Base-by-base conservation (phyloP, 2,113 vertebrate species). In the Macheiramphus alcinus region DNA sequence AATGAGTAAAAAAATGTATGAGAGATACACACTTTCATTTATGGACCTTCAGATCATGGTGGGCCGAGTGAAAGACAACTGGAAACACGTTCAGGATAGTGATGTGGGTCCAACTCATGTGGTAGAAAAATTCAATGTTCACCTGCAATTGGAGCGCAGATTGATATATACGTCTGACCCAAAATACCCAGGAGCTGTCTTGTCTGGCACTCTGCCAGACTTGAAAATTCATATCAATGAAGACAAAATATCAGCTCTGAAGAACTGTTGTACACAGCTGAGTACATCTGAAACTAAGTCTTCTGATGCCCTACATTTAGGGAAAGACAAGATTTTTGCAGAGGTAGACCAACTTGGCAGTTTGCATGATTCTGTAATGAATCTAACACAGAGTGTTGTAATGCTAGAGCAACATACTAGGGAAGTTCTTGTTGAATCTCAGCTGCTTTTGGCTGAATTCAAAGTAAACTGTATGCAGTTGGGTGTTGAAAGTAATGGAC, bases 41-140 rank as follows among this genome's bases (percentile, higher is more conserved):
- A 98, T 99, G 93, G 99, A 99, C 97, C 98, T 99, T 36, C 99
- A 99, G 98, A 99, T 99, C 95, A 99, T 99, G 99, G 99, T 99
- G 7, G 99, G 99, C 36, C 98, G 97, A 18, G 99, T 98, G 92
- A 99, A 99, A 92, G 99, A 99, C 98, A 99, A 99, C 90, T 99
- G 99, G 99, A 99, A 99, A n/a, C 99, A 99, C 1, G 97, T 99
- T 68, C 99, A 99, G 68, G 99, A 99, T 67, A 99, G 98, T 17
- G 99, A 99, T 10, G 99, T 99, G 45, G 99, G 99, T 21, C 99
- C 99, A 3, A 99, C 99, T 38, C 99, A 99, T 0, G 99, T 99
- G 74, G 99, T 99, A 3, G 99, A 99, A 97, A 99, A 99, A 89
- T 99, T 99, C 92, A 99, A 99, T 4, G 99, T 99, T 43, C 98